These are phyloP conservation scores for Sialis lutaria DNA, from an alignment of 2,888 invertebrate genomes.

Conservation along the genomic window DNA sequence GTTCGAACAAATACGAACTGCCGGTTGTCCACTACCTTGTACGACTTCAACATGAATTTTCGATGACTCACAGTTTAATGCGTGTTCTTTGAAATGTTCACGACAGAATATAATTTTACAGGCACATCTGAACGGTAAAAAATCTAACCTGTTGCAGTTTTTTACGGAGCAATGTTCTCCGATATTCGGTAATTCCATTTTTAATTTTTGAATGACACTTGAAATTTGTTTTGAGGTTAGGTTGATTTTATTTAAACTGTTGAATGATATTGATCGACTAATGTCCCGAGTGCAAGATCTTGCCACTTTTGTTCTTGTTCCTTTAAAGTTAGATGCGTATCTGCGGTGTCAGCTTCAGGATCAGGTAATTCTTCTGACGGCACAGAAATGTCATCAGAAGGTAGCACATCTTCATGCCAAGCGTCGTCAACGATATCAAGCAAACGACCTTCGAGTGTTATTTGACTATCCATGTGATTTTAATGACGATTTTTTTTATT, in stretches of 20 bases:
- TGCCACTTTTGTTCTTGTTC: conserved; percentile 63
- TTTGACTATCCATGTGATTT: conserved; percentile 55
- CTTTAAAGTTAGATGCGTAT: conserved; percentile 73
- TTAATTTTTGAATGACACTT: conserved; percentile 6
- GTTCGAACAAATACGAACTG: conserved; percentile 34
- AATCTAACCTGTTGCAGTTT: conserved; percentile 50
- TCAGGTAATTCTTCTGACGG: conserved; percentile 80
- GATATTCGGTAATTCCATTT: conserved; percentile 58
- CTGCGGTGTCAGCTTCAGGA: conserved; percentile 82
- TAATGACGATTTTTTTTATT: too few species aligned
- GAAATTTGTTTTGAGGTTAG: background rate
- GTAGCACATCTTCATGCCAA: conserved; percentile 72
- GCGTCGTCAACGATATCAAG: conserved; percentile 69
- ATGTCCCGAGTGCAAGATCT: conserved; percentile 32
- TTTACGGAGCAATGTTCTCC: conserved; percentile 44
- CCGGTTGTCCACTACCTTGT: conserved; percentile 5
- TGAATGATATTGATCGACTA: conserved; percentile 32
- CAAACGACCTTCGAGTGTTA: conserved; percentile 53
- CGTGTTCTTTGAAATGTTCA: conserved; percentile 40
- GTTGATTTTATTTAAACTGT: background rate
- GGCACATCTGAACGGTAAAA: conserved; percentile 48
- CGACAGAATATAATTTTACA: conserved; percentile 48
- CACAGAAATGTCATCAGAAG: conserved; percentile 70
- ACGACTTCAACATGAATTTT: conserved; percentile 16
- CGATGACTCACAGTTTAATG: conserved; percentile 29